Evolutionary conservation across 2,888 invertebrate species (phyloP).

Genomic region (Parnassius orleans): DNA sequence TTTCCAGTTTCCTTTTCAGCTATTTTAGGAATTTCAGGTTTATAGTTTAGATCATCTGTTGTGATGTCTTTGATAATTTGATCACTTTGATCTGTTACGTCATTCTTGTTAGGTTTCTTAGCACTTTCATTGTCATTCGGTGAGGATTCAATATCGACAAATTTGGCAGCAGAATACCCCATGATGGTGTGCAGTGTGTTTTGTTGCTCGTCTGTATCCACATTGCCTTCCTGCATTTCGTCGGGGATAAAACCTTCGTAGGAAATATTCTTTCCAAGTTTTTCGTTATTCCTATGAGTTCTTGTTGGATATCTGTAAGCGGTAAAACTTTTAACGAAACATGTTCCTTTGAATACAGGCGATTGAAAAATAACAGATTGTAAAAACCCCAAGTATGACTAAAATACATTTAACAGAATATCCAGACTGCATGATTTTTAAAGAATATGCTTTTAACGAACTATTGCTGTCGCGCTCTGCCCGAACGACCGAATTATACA

Average conservation of each 20-base stretch:
- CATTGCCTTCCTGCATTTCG: neutral
- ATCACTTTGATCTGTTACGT: neutral
- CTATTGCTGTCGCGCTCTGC: no score
- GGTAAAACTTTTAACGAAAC: no score
- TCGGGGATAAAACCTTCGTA: conserved; percentile 13
- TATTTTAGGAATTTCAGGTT: neutral
- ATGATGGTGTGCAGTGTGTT: neutral
- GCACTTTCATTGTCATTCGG: neutral
- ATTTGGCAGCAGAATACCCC: neutral
- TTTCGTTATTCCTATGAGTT: conserved; percentile 14
- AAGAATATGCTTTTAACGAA: no score
- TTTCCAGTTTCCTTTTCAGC: neutral
- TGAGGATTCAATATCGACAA: no score
- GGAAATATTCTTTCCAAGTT: conserved; percentile 8
- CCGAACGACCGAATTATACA: no score
- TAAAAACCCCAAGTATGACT: no score
- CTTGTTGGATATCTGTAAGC: neutral
- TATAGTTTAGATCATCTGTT: neutral
- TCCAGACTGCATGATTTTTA: no score
- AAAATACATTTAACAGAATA: no score
- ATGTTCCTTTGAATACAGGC: no score
- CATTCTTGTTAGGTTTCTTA: neutral
- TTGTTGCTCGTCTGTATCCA: neutral
- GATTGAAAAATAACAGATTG: no score
- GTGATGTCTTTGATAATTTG: neutral